phyloP scores from a whole-genome alignment of 2,797 vertebrate species.

The Phyllotis vaccarum region DNA sequence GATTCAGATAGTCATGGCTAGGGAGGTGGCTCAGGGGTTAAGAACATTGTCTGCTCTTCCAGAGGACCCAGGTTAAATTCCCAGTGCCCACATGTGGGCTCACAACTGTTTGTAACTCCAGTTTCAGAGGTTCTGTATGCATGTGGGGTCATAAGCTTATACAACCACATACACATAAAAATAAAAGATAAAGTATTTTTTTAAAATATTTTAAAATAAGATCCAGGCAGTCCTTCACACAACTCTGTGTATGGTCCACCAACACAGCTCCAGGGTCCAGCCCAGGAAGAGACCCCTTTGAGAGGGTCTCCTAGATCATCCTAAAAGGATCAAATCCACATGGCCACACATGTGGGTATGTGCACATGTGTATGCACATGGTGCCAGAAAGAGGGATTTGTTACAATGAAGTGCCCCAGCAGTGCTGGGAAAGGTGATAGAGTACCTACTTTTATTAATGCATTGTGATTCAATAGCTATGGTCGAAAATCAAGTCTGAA shows the following conservation, averaged over 20 bases:
- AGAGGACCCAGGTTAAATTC: not conserved
- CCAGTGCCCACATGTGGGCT: not conserved
- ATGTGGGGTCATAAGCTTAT: not conserved
- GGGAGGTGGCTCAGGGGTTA: not conserved
- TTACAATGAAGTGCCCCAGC: not conserved
- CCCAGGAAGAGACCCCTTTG: not conserved
- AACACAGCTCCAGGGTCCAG: not conserved
- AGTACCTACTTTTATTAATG: not conserved
- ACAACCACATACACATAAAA: not conserved
- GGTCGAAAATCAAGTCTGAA: constrained; percentile 10
- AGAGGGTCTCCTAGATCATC: not conserved
- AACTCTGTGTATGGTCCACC: not conserved
- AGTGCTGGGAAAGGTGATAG: not conserved
- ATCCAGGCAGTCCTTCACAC: not conserved
- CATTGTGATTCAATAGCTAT: not conserved
- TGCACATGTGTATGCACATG: not conserved
- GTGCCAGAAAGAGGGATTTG: not conserved
- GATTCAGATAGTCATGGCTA: not conserved
- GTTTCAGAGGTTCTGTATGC: not conserved
- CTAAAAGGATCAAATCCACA: not conserved
- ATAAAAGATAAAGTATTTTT: not conserved
- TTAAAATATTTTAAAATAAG: not conserved
- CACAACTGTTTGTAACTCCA: not conserved
- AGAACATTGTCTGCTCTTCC: not conserved
- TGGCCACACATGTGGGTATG: no score